Conservation (phyloP, 2,888 invertebrate species). For the Ormia ochracea region DNA sequence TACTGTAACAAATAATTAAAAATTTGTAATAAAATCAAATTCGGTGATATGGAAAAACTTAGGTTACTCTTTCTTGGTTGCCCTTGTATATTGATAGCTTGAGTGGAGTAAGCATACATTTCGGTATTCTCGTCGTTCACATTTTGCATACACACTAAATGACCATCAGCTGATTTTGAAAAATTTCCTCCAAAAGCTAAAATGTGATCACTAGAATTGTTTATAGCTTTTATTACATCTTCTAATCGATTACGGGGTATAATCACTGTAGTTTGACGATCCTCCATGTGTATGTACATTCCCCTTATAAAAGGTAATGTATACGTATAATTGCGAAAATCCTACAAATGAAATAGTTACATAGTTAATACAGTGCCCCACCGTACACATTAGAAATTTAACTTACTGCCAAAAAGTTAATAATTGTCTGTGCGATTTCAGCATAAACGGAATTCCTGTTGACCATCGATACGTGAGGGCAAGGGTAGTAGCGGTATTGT, state of each 20-base stretch:
- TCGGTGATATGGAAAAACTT: neutral
- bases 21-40: neutral
- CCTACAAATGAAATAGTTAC: slow-evolving; percentile 77
- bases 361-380: neutral
- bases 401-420: slow-evolving; percentile 86
- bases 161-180: slow-evolving; percentile 87
- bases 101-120: slow-evolving; percentile 88
- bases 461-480: slow-evolving; percentile 87
- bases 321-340: slow-evolving; percentile 90
- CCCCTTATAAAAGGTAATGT: slow-evolving; percentile 87
- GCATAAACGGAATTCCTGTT: slow-evolving; percentile 87
- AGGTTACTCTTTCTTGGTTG: slow-evolving; percentile 84
- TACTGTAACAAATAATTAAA: slow-evolving; percentile 77
- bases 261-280: slow-evolving; percentile 85
- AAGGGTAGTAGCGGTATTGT: slow-evolving; percentile 91
- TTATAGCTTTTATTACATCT: slow-evolving; percentile 85
- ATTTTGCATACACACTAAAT: slow-evolving; percentile 90
- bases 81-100: slow-evolving; percentile 91
- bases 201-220: slow-evolving; percentile 89
- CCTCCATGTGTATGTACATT: slow-evolving; percentile 88
- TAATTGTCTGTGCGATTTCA: slow-evolving; percentile 92
- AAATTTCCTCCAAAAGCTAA: slow-evolving; percentile 89
- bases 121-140: slow-evolving; percentile 79
- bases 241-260: slow-evolving; percentile 86
- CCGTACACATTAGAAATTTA: neutral